These are phyloP conservation scores for Tympanuchus pallidicinctus DNA, from an alignment of 2,113 vertebrate species.

Conservation along the genomic window DNA sequence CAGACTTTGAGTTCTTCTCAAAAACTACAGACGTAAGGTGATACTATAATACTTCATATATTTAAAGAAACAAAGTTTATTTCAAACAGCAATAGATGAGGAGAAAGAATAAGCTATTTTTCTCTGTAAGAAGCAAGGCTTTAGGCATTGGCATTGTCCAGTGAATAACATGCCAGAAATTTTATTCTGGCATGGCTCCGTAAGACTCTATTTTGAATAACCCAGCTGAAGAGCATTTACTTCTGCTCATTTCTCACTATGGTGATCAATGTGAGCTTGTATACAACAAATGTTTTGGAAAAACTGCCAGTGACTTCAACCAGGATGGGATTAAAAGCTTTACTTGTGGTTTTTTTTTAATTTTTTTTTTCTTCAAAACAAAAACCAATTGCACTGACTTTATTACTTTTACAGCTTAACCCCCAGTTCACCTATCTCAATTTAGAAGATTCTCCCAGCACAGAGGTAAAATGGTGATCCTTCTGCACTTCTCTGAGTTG, in stretches of 20 bases:
- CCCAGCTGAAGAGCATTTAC: neutral
- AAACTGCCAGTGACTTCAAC: neutral
- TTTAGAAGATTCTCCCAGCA: neutral
- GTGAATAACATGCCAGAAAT: neutral
- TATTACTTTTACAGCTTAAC: neutral
- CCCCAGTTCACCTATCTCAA: neutral
- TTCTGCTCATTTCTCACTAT: constrained; percentile 19
- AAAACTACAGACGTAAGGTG: neutral
- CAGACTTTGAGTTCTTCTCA: neutral
- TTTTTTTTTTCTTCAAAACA: neutral
- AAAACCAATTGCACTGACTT: neutral
- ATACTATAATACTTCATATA: neutral
- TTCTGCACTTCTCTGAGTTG: neutral
- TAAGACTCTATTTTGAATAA: neutral
- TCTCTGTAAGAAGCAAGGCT: neutral
- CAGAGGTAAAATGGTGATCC: neutral
- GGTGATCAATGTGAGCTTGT: neutral
- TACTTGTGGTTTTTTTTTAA: neutral
- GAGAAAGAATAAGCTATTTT: neutral
- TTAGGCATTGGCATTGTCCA: neutral
- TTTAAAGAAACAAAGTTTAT: neutral
- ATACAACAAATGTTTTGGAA: neutral
- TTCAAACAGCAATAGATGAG: neutral
- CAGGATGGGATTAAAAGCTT: neutral
- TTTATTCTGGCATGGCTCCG: neutral